Base-by-base conservation (phyloP, 2,888 invertebrate genomes). In the Nomada flava region DNA sequence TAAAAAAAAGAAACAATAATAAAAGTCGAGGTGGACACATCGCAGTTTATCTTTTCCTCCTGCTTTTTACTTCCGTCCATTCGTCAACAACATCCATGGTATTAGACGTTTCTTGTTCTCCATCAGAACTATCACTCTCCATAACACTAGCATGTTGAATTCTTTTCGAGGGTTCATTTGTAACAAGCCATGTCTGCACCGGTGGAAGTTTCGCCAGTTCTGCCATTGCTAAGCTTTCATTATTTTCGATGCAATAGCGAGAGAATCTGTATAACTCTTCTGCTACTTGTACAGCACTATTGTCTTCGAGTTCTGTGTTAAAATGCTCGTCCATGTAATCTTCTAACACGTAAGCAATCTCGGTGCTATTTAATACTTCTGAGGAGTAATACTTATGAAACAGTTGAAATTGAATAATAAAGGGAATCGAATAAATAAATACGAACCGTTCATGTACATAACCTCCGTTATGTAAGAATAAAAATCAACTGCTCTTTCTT, bases 281-380 rank as follows among this genome's bases (percentile, higher is more conserved):
- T 15, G 93, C 93, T 57, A 93, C 90, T 89, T 93, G 85, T 1
- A 55, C 71, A 15, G 90, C 86, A 85, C 93, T 93, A 15, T 90
- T 83, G 67, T 93, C 93, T 77, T 93, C 86, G 10, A 93, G 76
- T 82, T 90, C 89, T 5, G 92, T 92, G 42, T 89, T 89, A 55
- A 93, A 93, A 63, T 88, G 77, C 2, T 81, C 78, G 60, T 91
- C 92, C 89, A 93, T 91, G 50, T 91, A 93, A 67, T 92, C 90
- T 72, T 93, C 93, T 18, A 93, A 76, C 73, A 91, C 91, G 1
- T n/a, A 72, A 11, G 92, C 91, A 71, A 93, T 55, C 36, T 93
- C 92, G 2, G 84, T 73, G 2, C 70, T 76, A 53, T 88, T 82
- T 3, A 92, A 62, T n/a, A 86, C 76, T 20, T 93, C 93, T 92